Conservation (phyloP, 2,888 invertebrate species). For the Macrosoma leucophasiata region DNA sequence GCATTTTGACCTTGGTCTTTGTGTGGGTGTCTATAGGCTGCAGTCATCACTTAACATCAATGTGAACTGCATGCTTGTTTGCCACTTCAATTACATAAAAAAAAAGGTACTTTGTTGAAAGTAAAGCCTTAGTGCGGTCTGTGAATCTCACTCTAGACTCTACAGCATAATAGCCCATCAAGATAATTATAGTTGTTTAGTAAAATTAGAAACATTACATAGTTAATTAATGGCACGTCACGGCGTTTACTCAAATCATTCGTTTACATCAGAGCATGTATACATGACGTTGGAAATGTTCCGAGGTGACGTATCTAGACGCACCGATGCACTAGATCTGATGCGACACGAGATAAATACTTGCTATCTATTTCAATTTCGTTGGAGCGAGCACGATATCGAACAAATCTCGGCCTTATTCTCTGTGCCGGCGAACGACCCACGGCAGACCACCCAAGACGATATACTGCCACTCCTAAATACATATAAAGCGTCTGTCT, state of each 20-base stretch:
- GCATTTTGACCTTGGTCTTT: no score
- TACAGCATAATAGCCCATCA: no score
- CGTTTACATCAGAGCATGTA: conserved; percentile 27
- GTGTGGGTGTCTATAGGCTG: no score
- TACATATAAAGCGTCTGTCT: conserved; percentile 52
- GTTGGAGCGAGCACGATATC: conserved; percentile 60
- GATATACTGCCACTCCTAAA: conserved; percentile 55
- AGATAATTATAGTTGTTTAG: no score
- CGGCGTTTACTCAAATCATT: conserved; percentile 21
- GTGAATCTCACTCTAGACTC: no score
- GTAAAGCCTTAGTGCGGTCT: no score
- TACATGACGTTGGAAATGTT: conserved; percentile 40
- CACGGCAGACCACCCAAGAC: conserved; percentile 62
- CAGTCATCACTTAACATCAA: no score
- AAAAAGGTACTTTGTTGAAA: no score
- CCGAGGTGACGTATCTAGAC: conserved; percentile 55
- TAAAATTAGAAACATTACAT: conserved; percentile 1
- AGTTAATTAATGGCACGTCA: conserved; percentile 6
- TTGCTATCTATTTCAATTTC: conserved; percentile 68
- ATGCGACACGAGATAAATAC: conserved; percentile 61
- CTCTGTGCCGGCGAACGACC: conserved; percentile 45
- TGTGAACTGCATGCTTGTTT: no score
- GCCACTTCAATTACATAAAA: no score
- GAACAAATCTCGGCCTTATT: conserved; percentile 67
- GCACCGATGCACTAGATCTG: conserved; percentile 61